Evolutionary conservation across 1,140 invertebrate species (phyloP), one percentile per base, ranked within the genome.

Genomic region (Trichoplusia ni): DNA sequence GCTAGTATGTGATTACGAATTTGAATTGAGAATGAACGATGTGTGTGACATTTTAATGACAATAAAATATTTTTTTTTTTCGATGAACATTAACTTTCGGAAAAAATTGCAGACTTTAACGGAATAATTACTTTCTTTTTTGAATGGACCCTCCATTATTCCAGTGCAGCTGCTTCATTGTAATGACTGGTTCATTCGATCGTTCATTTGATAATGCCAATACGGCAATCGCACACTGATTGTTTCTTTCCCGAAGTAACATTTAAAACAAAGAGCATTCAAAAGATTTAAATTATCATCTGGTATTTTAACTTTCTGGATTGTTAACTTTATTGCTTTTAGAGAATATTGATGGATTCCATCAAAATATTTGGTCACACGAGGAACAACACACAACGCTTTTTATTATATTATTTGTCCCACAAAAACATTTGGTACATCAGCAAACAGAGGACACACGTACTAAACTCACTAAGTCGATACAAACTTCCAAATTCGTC

Each of bases 171-270:
- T 51, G 29, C 18, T 35, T 51, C 35, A 29, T 51, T 13, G 4
- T 29, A 51, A 51, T 51, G 29, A 51, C 16, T n/a, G 13, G 18
- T 51, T 19, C 29, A 35, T 35, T 47, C 21, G 25, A 16, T 51
- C 47, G 18, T 33, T 35, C 18, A 27, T 27, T 27, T 7, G n/a
- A 29, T 51, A 51, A 51, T 51, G 47, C 33, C 47, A 51, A 51
- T 51, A 51, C 13, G 47, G 47, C 29, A 51, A 51, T 51, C 19
- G 47, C 47, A 35, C 27, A 11, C 47, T 51, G 47, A 51, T 51
- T 51, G 47, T 7, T 7, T 27, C 29, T 21, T 14, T 4, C 42
- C n/a, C n/a, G n/a, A n/a, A 1, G 9, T 8, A 21, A 51, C 29
- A 21, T 21, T 27, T 27, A 27, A 23, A 19, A 31, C 21, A 31